Conservation (phyloP, 2,888 invertebrate species). For the Drosophila yooni region DNA sequence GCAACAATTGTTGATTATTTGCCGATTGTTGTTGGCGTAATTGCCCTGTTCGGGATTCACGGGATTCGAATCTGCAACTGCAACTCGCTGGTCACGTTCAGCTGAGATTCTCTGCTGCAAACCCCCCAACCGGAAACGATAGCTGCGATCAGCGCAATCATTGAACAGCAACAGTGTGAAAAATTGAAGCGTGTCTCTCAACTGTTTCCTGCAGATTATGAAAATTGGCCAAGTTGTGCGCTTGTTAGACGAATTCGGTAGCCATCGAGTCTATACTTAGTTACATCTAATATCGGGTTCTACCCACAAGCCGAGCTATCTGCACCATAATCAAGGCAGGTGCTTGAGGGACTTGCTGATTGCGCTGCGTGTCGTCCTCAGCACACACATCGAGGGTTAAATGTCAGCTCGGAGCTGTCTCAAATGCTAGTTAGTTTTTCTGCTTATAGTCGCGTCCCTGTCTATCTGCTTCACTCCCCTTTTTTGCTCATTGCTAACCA, state of each 20-base stretch:
- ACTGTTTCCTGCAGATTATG: background rate
- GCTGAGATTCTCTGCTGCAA: constrained; percentile 43
- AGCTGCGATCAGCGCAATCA: constrained; percentile 46
- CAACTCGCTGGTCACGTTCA: constrained; percentile 62
- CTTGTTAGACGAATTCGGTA: constrained; percentile 11
- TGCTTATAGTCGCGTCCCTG: constrained; percentile 20
- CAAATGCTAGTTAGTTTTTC: constrained; percentile 25
- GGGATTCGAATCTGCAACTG: background rate
- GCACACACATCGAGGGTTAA: constrained; percentile 26
- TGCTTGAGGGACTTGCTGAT: background rate
- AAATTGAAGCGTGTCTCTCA: constrained; percentile 30
- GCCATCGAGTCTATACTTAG: constrained; percentile 1
- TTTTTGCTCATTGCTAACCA: background rate
- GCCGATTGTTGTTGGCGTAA: constrained; percentile 39
- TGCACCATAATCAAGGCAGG: constrained; percentile 2
- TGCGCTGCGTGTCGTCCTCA: constrained; percentile 1
- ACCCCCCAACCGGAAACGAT: constrained; percentile 53
- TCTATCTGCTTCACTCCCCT: no score
- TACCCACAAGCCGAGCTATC: background rate
- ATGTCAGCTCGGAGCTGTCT: constrained; percentile 46
- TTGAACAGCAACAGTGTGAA: constrained; percentile 52
- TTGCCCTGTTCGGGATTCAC: constrained; percentile 11
- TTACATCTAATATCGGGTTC: constrained; percentile 10
- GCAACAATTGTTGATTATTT: constrained; percentile 8
- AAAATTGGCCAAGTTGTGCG: background rate